phyloP scores from a whole-genome alignment of 1,140 invertebrate species.

The Drosophila setifemur region DNA sequence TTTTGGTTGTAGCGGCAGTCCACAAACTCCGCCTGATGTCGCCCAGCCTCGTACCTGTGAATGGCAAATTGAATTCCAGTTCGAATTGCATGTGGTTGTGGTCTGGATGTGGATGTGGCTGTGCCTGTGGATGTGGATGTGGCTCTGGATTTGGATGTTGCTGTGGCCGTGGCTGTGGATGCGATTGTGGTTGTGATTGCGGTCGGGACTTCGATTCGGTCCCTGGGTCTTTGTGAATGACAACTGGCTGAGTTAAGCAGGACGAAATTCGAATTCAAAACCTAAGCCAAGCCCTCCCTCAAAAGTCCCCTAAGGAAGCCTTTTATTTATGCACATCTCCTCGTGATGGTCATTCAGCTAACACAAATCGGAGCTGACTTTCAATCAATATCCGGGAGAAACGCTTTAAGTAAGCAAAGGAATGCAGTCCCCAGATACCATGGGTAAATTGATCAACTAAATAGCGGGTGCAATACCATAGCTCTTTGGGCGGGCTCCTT shows the following conservation, averaged over 20 bases:
- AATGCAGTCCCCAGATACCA: neutral
- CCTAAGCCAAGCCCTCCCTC: neutral
- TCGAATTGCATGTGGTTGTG: conserved; percentile 26
- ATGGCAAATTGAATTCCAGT: conserved; percentile 40
- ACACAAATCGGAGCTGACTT: conserved; percentile 29
- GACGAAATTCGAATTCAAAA: conserved; percentile 19
- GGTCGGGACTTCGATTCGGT: conserved; percentile 2
- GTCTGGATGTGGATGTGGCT: neutral
- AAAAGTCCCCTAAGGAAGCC: conserved; percentile 10
- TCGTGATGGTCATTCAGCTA: conserved; percentile 12
- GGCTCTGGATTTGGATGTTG: too few relatives aligned
- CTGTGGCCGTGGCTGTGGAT: neutral
- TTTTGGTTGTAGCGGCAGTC: conserved; percentile 91
- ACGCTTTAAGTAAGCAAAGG: neutral
- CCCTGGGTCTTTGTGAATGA: conserved; percentile 18
- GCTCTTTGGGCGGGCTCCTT: neutral
- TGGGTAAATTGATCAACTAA: neutral
- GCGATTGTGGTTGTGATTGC: conserved; percentile 28
- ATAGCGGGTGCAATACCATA: neutral
- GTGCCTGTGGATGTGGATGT: neutral
- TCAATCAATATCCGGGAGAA: conserved; percentile 21
- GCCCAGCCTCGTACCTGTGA: conserved; percentile 87
- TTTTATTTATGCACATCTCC: conserved; percentile 30
- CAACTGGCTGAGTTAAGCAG: conserved; percentile 31
- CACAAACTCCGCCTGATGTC: conserved; percentile 83